phyloP scores from a whole-genome alignment of 2,888 invertebrate genomes.

The Ischnus inquisitorius region DNA sequence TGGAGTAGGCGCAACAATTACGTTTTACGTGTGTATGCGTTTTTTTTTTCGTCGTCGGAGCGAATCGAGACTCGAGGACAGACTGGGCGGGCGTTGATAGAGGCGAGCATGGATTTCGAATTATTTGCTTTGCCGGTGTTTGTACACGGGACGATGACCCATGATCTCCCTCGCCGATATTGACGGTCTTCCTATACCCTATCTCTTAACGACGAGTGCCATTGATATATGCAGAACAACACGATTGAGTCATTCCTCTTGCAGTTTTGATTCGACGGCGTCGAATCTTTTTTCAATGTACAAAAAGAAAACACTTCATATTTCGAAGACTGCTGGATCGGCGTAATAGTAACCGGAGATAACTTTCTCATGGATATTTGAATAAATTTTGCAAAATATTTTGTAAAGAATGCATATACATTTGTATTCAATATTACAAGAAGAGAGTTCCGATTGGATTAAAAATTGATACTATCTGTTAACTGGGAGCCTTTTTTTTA shows the following conservation, averaged over 20 bases:
- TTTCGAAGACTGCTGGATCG: no score
- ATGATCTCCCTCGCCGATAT: slow-evolving; percentile 9
- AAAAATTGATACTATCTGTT: no score
- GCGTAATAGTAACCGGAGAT: no score
- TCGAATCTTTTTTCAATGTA: not conserved
- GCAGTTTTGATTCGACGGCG: not conserved
- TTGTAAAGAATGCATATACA: no score
- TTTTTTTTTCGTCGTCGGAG: not conserved
- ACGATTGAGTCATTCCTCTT: slow-evolving; percentile 2
- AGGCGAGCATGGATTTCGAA: not conserved
- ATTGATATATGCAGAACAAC: not conserved
- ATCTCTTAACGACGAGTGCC: slow-evolving; percentile 17
- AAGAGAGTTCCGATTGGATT: no score
- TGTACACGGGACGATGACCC: slow-evolving; percentile 49
- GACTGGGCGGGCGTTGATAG: not conserved
- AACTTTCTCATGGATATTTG: no score
- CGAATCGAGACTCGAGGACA: not conserved
- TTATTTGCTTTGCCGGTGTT: slow-evolving; percentile 1
- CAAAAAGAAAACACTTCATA: not conserved
- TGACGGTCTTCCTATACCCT: slow-evolving; percentile 29
- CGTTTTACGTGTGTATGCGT: not conserved
- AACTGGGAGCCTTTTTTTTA: no score
- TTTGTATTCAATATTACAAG: no score
- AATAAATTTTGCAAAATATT: no score
- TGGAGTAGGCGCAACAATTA: slow-evolving; percentile 8